A percentile compares a stretch with the other conserved stretches of the same genome.
These are phyloP conservation scores for Gallinago stenura DNA, from an alignment of 2,797 vertebrate genomes.

Conservation along the genomic window DNA sequence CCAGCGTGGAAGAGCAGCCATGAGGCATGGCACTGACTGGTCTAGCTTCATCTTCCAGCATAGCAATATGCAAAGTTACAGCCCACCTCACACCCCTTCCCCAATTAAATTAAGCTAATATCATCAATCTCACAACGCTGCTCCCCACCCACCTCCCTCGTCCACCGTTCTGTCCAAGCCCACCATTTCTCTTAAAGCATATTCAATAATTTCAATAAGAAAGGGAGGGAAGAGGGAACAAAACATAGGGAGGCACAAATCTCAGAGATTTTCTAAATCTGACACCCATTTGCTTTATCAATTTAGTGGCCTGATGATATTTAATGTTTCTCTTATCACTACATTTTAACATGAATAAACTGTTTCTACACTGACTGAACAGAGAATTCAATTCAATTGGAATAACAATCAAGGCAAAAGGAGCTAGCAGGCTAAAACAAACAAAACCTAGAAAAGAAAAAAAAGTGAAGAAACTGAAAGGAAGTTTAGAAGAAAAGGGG, in stretches of 20 bases:
- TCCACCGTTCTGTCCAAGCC: neutral
- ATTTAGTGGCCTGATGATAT: neutral
- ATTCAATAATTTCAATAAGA: neutral
- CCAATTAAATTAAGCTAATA: neutral
- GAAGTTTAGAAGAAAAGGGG: slow-evolving; percentile 4
- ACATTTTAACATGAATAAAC: neutral
- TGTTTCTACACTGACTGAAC: slow-evolving; percentile 32
- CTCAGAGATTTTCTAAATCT: neutral
- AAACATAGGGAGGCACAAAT: neutral
- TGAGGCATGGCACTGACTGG: slow-evolving; percentile 46
- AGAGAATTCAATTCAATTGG: neutral
- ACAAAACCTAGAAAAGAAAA: slow-evolving; percentile 24
- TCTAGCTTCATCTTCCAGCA: slow-evolving; percentile 56
- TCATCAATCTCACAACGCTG: neutral
- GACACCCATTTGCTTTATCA: neutral
- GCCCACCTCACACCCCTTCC: neutral
- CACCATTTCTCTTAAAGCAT: neutral
- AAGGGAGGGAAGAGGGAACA: neutral
- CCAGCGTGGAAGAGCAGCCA: slow-evolving; percentile 4
- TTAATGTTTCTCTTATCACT: neutral
- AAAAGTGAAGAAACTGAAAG: slow-evolving; percentile 18
- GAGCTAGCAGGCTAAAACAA: slow-evolving; percentile 32
- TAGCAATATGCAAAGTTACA: neutral
- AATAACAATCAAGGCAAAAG: slow-evolving; percentile 2
- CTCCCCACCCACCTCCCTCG: neutral